Percentiles rank a stretch among this genome's conserved stretches.
These are phyloP conservation scores for Limnothrissa miodon DNA, from an alignment of 2,113 vertebrate species.

Conservation along the genomic window DNA sequence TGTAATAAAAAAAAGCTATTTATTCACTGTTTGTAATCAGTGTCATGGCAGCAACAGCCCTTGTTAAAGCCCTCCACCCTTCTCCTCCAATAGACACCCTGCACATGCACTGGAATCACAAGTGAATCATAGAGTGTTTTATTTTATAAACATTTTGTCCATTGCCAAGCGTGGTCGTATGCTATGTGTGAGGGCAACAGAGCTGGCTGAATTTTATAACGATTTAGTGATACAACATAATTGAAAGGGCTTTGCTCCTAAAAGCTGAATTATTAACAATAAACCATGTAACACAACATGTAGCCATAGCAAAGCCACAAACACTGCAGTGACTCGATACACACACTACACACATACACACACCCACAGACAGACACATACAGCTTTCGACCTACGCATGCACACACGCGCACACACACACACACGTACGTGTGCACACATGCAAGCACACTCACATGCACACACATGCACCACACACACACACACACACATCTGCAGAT, in stretches of 20 bases:
- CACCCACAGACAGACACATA: neutral
- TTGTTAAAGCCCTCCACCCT: slow-evolving; percentile 4
- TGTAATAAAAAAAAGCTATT: neutral
- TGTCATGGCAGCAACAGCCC: neutral
- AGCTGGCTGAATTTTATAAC: neutral
- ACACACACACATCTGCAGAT: neutral
- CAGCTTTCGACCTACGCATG: neutral
- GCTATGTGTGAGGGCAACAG: neutral
- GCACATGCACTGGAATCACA: neutral
- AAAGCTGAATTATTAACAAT: neutral
- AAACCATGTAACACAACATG: neutral
- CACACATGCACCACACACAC: neutral
- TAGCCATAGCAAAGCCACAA: neutral
- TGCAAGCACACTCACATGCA: neutral
- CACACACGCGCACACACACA: neutral
- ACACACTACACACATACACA: slow-evolving; percentile 6
- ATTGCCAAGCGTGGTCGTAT: neutral
- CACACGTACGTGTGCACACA: neutral
- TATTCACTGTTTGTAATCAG: slow-evolving; percentile 2
- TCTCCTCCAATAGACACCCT: neutral
- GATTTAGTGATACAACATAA: neutral
- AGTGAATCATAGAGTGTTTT: neutral
- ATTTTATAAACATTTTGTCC: neutral
- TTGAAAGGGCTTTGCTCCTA: slow-evolving; percentile 1
- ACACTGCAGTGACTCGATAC: neutral